Evolutionary conservation across 1,140 invertebrate species (phyloP).

Genomic region (Drosophila watanabei): DNA sequence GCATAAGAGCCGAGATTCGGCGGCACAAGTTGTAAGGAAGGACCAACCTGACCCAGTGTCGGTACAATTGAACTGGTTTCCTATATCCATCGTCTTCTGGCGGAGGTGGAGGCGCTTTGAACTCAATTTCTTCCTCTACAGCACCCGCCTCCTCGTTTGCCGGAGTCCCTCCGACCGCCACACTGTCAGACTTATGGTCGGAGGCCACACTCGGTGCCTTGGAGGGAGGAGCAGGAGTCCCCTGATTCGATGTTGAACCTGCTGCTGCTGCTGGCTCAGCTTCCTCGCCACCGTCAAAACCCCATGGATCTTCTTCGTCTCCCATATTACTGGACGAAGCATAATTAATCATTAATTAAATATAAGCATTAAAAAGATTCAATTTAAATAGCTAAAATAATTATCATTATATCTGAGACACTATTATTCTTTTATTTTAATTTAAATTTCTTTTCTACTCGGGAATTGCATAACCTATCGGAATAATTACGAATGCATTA

Average conservation of each 20-base stretch:
- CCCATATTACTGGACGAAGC: conserved; percentile 67
- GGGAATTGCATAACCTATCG: not conserved
- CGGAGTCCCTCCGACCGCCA: conserved; percentile 63
- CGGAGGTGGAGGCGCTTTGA: conserved; percentile 87
- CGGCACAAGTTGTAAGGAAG: not conserved
- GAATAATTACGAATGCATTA: not conserved
- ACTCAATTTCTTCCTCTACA: conserved; percentile 66
- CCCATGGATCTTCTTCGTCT: conserved; percentile 85
- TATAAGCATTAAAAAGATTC: too few relatives aligned
- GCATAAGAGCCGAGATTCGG: conserved; percentile 2
- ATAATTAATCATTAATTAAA: not conserved
- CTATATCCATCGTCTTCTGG: conserved; percentile 86
- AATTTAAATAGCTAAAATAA: too few relatives aligned
- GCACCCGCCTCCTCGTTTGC: conserved; percentile 63
- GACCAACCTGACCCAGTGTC: conserved; percentile 90
- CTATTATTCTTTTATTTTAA: not conserved
- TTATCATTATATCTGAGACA: not conserved
- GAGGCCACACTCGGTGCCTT: conserved; percentile 45
- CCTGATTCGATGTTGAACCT: conserved; percentile 20
- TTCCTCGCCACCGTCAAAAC: conserved; percentile 70
- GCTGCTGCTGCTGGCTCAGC: conserved; percentile 24
- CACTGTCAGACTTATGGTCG: conserved; percentile 64
- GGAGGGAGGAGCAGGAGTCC: conserved; percentile 35
- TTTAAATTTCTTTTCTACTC: not conserved
- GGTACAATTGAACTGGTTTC: conserved; percentile 88